Evolutionary conservation across 2,888 invertebrate species (phyloP).

Genomic region (Chromoteleia sp.): DNA sequence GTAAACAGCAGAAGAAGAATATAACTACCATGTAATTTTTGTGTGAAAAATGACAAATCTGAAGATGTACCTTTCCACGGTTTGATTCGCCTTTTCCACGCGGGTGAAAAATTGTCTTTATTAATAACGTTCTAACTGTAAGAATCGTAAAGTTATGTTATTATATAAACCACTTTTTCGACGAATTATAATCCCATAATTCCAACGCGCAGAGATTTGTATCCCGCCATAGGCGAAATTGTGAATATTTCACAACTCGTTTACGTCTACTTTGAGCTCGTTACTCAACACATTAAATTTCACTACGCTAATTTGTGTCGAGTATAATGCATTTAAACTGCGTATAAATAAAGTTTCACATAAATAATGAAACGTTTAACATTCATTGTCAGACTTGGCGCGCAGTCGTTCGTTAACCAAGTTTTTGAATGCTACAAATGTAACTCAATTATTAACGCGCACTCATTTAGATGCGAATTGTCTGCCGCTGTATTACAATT

Average conservation of each 20-base stretch:
- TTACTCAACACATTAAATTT: slow-evolving; percentile 24
- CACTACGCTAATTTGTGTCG: slow-evolving; percentile 25
- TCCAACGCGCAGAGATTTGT: slow-evolving; percentile 1
- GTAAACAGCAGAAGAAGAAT: not conserved
- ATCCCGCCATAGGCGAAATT: not conserved
- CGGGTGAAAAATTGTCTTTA: not conserved
- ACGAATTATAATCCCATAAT: slow-evolving; percentile 12
- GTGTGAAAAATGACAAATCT: slow-evolving; percentile 6
- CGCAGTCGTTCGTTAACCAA: not conserved
- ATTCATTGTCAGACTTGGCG: slow-evolving; percentile 1
- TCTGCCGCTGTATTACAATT: no score
- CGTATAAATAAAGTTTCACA: slow-evolving; percentile 23
- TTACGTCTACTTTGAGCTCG: slow-evolving; percentile 34
- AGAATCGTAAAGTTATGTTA: slow-evolving; percentile 5
- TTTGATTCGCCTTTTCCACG: not conserved
- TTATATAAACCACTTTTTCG: not conserved
- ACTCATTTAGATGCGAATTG: not conserved
- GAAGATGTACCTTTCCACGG: not conserved
- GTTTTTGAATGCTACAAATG: not conserved
- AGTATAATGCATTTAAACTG: slow-evolving; percentile 19
- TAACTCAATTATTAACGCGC: not conserved
- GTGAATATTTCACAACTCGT: slow-evolving; percentile 17
- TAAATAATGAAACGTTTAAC: slow-evolving; percentile 12
- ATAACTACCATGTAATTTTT: not conserved
- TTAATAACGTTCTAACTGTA: not conserved